phyloP scores from a whole-genome alignment of 2,113 vertebrate species.

The Nibea coibor region DNA sequence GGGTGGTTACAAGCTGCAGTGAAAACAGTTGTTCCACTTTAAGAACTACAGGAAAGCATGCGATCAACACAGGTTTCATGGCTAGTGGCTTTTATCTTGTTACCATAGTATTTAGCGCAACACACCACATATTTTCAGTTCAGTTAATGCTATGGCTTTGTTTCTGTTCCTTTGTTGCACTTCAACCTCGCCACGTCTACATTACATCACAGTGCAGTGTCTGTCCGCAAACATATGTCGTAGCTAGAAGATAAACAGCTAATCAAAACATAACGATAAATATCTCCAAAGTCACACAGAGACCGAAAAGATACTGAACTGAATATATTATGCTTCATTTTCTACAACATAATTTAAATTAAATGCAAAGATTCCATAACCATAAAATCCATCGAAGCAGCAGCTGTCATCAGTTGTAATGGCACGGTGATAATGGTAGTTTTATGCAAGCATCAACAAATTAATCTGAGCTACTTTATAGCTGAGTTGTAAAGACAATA shows the following conservation, averaged over 20 bases:
- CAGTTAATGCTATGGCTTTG: conserved; percentile 4
- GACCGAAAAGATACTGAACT: not conserved
- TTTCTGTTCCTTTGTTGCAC: not conserved
- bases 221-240: not conserved
- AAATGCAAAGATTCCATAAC: conserved; percentile 10
- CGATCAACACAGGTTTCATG: conserved; percentile 70
- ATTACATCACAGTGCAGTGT: not conserved
- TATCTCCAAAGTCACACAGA: not conserved
- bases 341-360: not conserved
- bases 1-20: conserved; percentile 59
- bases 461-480: conserved; percentile 16
- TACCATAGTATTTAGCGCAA: conserved; percentile 41
- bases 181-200: not conserved
- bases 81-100: conserved; percentile 64
- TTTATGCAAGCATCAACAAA: conserved; percentile 20
- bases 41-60: conserved; percentile 46
- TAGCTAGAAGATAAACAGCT: not conserved
- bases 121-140: conserved; percentile 22
- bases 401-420: conserved; percentile 2
- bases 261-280: not conserved
- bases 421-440: not conserved
- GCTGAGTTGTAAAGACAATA: conserved; percentile 27
- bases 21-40: conserved; percentile 74
- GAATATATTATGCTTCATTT: not conserved
- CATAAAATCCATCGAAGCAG: conserved; percentile 19